Base-by-base conservation (phyloP, 64 coral and sea anemone species). In the Actinia tenebrosa region DNA sequence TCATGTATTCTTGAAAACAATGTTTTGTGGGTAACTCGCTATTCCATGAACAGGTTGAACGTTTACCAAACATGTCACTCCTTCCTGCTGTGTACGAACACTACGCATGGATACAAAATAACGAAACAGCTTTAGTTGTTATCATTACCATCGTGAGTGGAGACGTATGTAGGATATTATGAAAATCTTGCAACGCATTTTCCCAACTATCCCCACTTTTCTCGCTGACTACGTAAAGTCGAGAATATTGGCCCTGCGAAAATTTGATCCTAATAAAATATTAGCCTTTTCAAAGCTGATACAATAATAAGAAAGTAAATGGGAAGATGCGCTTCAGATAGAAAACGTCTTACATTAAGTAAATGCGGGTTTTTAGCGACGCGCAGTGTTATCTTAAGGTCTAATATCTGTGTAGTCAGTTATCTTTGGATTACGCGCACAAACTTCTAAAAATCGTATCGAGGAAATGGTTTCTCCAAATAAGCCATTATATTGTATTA, bases 41-140 rank as follows among this genome's bases (percentile, higher is more conserved):
- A 50, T 84, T 78, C 94, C 94, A 96, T 54, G 90, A 66, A 59
- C 94, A 96, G 16, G 46, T 88, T 59, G 71, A 62, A 80, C 88
- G 52, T 19, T 89, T 92, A 18, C 91, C 87, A 52, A 94, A 85
- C 7, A 98, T 46, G 62, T 80, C 60, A 4, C 92, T 92, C 44
- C 79, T 94, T 44, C 92, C 96, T 69, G 86, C 87, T 7, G 96
- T 94, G 53, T 85, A 87, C 10, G 96, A 98, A 86, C 96, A 98
- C 96, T 98, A 27, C 2, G 61, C 45, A 43, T 69, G 22, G 11
- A n/a, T 66, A 58, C 6, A 58, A 58, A 58, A 58, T 58, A 50
- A 58, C 2, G 0, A 58, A 58, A 11, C 56, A 58, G 56, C 13
- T 58, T 58, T 58, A 16, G 56, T 58, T 58, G 2, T 58, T 10